These are phyloP conservation scores for Caenorhabditis remanei DNA, from an alignment of 1,140 invertebrate species.

Conservation along the genomic window DNA sequence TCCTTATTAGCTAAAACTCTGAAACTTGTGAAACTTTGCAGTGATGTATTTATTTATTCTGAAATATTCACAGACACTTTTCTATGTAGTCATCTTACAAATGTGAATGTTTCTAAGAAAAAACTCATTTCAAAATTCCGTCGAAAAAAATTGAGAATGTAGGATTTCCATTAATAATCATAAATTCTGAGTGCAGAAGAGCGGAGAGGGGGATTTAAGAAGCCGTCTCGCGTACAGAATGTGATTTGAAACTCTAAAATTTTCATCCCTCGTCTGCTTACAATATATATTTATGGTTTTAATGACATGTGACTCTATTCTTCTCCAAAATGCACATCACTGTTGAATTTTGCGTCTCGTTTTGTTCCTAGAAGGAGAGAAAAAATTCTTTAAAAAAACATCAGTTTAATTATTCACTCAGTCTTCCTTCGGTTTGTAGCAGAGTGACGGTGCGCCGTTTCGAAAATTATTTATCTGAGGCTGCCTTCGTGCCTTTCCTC, in stretches of 20 bases:
- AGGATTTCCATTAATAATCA: slow-evolving; percentile 35
- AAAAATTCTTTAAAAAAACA: slow-evolving; percentile 7
- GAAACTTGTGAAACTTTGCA: too few relatives aligned
- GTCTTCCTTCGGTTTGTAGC: slow-evolving; percentile 26
- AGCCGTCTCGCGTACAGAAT: background rate
- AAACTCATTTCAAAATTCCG: background rate
- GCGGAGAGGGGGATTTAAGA: background rate
- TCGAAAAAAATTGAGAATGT: background rate
- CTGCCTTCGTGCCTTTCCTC: slow-evolving; percentile 17
- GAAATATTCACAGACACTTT: background rate
- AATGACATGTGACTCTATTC: background rate
- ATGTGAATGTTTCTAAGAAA: background rate
- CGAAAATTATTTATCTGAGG: slow-evolving; percentile 39
- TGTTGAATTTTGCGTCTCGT: background rate
- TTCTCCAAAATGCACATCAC: background rate
- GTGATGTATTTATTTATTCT: too few relatives aligned
- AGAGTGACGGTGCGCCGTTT: slow-evolving; percentile 17
- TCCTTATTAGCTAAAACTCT: too few relatives aligned
- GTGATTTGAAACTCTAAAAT: slow-evolving; percentile 18
- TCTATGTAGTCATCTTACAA: background rate
- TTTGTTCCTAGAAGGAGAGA: background rate
- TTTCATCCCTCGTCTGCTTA: background rate
- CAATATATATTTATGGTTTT: background rate
- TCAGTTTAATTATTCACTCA: slow-evolving; percentile 41
- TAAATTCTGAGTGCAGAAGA: slow-evolving; percentile 39